phyloP scores from a whole-genome alignment of 2,797 vertebrate species.

The Picus viridis region DNA sequence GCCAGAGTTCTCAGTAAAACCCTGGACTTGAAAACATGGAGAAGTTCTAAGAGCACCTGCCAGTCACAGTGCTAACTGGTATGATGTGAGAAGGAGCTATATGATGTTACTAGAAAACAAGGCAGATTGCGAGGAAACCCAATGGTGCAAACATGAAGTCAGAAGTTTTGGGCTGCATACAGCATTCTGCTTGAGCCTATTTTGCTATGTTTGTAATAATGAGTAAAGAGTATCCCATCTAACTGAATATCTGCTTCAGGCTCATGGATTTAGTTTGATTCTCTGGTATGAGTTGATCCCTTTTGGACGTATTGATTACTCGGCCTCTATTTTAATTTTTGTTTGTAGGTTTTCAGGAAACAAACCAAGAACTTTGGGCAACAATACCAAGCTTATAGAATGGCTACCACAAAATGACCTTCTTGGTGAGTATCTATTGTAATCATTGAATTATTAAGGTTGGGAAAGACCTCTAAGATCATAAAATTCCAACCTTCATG shows the following conservation, averaged over 20 bases:
- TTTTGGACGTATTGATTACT: not conserved
- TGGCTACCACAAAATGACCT: constrained; percentile 99
- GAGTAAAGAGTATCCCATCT: not conserved
- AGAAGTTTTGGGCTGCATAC: not conserved
- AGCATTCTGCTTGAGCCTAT: not conserved
- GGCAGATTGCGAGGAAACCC: not conserved
- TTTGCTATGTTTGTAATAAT: not conserved
- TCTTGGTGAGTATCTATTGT: constrained; percentile 85
- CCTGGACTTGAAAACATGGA: fast-evolving
- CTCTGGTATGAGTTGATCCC: not conserved
- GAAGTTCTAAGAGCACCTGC: not conserved
- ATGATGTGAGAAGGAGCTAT: not conserved
- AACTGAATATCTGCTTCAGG: not conserved
- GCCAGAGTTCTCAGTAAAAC: not conserved
- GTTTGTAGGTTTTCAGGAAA: constrained; percentile 91
- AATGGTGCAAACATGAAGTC: not conserved
- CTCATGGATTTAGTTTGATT: not conserved
- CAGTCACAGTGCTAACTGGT: not conserved
- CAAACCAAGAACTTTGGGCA: constrained; percentile 92
- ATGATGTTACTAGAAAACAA: not conserved
- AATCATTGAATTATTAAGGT: not conserved
- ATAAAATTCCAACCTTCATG: not conserved
- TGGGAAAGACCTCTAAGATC: no score
- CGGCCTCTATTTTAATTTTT: not conserved
- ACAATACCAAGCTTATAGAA: constrained; percentile 97